phyloP scores from a whole-genome alignment of 2,113 vertebrate genomes.

The Progne subis region DNA sequence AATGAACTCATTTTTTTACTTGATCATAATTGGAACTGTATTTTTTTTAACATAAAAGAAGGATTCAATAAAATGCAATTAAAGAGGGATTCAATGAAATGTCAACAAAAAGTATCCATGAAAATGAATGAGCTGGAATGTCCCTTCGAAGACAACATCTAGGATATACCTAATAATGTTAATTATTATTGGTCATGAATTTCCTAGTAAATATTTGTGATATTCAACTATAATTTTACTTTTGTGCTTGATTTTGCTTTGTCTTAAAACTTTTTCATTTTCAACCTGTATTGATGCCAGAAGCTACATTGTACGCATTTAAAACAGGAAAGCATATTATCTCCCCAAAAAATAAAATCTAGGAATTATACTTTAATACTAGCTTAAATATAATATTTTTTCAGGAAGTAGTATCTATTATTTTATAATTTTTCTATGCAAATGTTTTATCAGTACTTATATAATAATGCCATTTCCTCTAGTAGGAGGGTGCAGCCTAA shows the following conservation, averaged over 20 bases:
- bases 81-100: background rate
- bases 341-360: background rate
- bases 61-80: background rate
- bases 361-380: background rate
- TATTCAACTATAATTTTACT: background rate
- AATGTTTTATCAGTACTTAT: background rate
- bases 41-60: background rate
- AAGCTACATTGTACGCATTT: background rate
- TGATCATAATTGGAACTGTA: background rate
- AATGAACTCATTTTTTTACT: background rate
- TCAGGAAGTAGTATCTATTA: background rate
- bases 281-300: background rate
- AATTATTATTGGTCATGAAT: background rate
- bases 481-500: background rate
- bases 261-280: slow-evolving; percentile 32
- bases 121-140: background rate
- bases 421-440: background rate
- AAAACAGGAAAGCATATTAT: background rate
- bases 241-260: background rate
- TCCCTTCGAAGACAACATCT: background rate
- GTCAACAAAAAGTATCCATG: background rate
- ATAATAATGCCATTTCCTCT: background rate
- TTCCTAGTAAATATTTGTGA: background rate
- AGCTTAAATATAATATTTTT: background rate
- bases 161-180: background rate